phyloP scores from a whole-genome alignment of 1,140 invertebrate genomes.

The Diorhabda elongata region DNA sequence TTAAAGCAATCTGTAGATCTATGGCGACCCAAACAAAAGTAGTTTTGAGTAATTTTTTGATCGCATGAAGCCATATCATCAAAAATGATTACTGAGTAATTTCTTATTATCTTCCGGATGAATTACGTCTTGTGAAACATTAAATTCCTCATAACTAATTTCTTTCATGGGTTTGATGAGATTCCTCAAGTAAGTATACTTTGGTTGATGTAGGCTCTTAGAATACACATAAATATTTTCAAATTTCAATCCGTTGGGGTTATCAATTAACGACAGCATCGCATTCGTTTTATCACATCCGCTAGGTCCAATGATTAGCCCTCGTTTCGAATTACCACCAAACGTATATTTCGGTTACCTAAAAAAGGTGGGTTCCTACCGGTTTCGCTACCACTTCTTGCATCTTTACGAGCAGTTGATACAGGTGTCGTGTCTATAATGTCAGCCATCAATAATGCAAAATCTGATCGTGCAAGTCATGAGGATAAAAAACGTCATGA shows the following conservation, averaged over 20 bases:
- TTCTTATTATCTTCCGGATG: not conserved
- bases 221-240: not conserved
- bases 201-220: not conserved
- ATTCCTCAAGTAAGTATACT: not conserved
- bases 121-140: not conserved
- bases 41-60: not conserved
- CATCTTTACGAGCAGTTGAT: too few species aligned
- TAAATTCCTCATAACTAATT: not conserved
- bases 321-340: too few species aligned
- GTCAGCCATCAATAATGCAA: too few species aligned
- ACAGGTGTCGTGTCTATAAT: too few species aligned
- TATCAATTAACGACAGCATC: too few species aligned
- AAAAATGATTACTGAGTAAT: slow-evolving; percentile 5
- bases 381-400: too few species aligned
- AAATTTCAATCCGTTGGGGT: not conserved
- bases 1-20: not conserved
- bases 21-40: not conserved
- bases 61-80: not conserved
- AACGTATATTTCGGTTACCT: too few species aligned
- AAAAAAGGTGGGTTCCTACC: too few species aligned
- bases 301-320: too few species aligned
- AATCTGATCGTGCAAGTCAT: too few species aligned
- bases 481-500: too few species aligned
- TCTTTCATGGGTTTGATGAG: not conserved
- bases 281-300: too few species aligned